Conservation (phyloP, 2,888 invertebrate genomes). For the Tetheella fluctuosa region DNA sequence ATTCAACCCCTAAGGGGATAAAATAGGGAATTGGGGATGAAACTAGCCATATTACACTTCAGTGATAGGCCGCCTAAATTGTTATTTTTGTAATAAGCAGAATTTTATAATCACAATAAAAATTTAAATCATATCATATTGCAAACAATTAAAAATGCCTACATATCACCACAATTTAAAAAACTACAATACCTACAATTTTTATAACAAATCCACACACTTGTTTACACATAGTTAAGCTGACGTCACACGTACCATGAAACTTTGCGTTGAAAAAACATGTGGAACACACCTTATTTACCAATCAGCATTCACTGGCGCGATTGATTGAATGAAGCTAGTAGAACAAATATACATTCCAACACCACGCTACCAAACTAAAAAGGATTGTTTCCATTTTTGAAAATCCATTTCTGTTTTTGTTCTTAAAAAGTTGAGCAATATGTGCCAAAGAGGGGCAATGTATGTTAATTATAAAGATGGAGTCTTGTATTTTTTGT, state of each 20-base stretch:
- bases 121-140: no score
- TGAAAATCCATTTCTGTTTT: not conserved
- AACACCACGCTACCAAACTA: conserved; percentile 20
- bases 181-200: no score
- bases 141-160: no score
- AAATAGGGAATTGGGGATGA: no score
- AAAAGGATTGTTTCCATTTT: not conserved
- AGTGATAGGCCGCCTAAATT: no score
- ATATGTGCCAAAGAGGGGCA: not conserved
- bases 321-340: conserved; percentile 68
- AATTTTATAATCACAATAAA: no score
- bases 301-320: conserved; percentile 68
- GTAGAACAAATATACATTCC: conserved; percentile 51
- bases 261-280: conserved; percentile 47
- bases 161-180: no score
- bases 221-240: conserved; percentile 65
- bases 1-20: no score
- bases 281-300: conserved; percentile 57
- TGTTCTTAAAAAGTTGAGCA: not conserved
- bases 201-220: conserved; percentile 37
- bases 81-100: no score
- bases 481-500: conserved; percentile 19
- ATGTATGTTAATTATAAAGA: not conserved
- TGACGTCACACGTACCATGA: conserved; percentile 42
- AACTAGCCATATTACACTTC: no score